These are phyloP conservation scores for Aphidoletes aphidimyza DNA, from an alignment of 2,888 invertebrate genomes.

Conservation along the genomic window DNA sequence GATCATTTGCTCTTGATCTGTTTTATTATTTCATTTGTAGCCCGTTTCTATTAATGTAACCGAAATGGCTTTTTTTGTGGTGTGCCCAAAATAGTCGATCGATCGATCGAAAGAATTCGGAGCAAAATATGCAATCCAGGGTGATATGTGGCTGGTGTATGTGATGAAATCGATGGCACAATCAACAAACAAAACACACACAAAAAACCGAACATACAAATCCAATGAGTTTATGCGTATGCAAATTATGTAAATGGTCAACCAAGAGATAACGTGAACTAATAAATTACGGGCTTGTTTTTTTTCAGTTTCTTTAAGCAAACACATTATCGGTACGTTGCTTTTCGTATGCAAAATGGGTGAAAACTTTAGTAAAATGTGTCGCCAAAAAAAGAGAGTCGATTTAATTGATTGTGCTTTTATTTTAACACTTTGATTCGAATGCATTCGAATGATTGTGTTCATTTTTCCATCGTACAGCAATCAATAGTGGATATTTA, in stretches of 20 bases:
- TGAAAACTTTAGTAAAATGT: constrained; percentile 13
- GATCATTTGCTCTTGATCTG: constrained; percentile 8
- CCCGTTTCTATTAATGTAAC: constrained; percentile 7
- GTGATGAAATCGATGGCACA: background rate
- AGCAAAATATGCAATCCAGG: background rate
- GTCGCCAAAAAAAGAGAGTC: background rate
- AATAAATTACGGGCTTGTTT: constrained; percentile 22
- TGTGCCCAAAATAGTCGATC: background rate
- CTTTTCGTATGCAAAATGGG: constrained; percentile 37
- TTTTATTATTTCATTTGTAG: constrained; percentile 21
- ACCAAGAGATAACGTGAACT: background rate
- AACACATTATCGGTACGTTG: background rate
- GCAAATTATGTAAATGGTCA: constrained; percentile 34
- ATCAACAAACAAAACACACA: background rate
- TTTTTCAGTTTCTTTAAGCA: background rate
- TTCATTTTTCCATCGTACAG: background rate
- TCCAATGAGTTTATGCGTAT: background rate
- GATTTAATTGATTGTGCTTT: constrained; percentile 31
- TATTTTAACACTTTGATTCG: background rate
- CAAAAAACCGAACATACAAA: background rate
- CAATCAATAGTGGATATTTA: too few relatives aligned
- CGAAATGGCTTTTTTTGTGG: background rate
- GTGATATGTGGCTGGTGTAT: too few relatives aligned
- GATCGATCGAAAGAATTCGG: constrained; percentile 10
- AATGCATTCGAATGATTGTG: too few relatives aligned